These are phyloP conservation scores for Halocynthia roretzi DNA, from an alignment of 23 tunicate genomes.

Conservation along the genomic window DNA sequence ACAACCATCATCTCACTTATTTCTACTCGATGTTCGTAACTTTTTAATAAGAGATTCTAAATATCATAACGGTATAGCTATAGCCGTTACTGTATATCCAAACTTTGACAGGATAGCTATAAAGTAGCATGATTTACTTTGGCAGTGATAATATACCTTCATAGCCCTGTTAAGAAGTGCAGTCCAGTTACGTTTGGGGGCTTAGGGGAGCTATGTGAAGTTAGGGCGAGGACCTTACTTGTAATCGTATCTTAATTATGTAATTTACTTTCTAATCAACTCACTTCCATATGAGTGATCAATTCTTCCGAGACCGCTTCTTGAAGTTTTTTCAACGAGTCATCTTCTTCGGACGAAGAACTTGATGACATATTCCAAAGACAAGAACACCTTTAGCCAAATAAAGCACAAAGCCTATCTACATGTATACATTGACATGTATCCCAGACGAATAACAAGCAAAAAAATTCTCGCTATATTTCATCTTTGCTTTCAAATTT, in stretches of 20 bases:
- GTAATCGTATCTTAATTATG: neutral
- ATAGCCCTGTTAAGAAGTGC: too few species aligned
- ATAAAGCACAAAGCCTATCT: too few species aligned
- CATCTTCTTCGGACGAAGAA: slow-evolving; percentile 21
- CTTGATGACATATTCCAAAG: slow-evolving; percentile 1
- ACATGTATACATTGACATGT: too few species aligned
- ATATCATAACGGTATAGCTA: neutral
- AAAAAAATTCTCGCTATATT: too few species aligned
- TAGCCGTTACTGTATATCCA: neutral
- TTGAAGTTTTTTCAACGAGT: neutral
- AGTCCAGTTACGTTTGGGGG: too few species aligned
- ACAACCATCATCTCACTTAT: too few species aligned
- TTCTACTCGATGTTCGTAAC: neutral
- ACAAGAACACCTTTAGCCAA: neutral
- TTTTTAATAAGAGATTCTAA: neutral
- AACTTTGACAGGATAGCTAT: neutral
- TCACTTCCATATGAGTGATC: neutral
- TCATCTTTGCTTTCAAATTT: too few species aligned
- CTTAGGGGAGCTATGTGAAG: too few species aligned
- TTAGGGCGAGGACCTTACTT: too few species aligned
- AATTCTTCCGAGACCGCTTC: slow-evolving; percentile 22
- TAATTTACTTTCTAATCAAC: neutral
- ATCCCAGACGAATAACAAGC: too few species aligned
- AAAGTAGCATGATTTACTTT: too few species aligned
- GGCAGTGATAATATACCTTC: too few species aligned